Evolutionary conservation across 2,113 vertebrate species (phyloP).

Genomic region (Xerus inauris): DNA sequence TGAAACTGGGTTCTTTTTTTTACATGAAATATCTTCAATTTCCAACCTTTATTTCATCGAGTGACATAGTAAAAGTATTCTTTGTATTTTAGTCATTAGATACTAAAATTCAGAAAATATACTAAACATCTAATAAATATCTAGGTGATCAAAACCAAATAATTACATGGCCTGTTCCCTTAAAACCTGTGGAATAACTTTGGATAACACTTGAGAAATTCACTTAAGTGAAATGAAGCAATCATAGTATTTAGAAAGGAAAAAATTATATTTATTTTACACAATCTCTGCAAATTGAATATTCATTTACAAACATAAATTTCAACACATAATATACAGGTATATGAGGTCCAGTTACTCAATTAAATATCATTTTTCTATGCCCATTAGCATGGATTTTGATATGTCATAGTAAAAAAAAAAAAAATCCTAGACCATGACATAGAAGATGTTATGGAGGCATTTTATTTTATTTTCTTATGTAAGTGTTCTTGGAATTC

Average conservation of each 20-base stretch:
- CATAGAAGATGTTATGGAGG: constrained; percentile 4
- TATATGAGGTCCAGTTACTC: background rate
- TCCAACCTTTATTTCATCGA: background rate
- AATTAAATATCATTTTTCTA: constrained; percentile 18
- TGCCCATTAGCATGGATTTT: background rate
- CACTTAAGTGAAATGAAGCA: background rate
- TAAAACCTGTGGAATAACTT: background rate
- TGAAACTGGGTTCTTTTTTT: constrained; percentile 12
- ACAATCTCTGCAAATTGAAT: background rate
- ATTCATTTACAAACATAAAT: background rate
- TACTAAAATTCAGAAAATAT: constrained; percentile 1
- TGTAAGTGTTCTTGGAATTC: constrained; percentile 38
- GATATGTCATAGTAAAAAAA: constrained; percentile 36
- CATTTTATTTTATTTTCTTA: constrained; percentile 34
- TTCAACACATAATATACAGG: background rate
- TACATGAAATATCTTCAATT: background rate
- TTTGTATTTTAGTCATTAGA: constrained; percentile 43
- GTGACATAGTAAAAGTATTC: background rate
- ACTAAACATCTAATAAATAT: background rate
- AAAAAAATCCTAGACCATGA: background rate
- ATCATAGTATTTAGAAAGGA: constrained; percentile 19
- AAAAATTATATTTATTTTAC: constrained; percentile 16
- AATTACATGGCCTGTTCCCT: background rate
- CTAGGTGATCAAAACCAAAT: constrained; percentile 25
- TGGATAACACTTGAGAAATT: background rate